Base-by-base conservation (phyloP, 2,113 vertebrate genomes). In the Lipophrys pholis region DNA sequence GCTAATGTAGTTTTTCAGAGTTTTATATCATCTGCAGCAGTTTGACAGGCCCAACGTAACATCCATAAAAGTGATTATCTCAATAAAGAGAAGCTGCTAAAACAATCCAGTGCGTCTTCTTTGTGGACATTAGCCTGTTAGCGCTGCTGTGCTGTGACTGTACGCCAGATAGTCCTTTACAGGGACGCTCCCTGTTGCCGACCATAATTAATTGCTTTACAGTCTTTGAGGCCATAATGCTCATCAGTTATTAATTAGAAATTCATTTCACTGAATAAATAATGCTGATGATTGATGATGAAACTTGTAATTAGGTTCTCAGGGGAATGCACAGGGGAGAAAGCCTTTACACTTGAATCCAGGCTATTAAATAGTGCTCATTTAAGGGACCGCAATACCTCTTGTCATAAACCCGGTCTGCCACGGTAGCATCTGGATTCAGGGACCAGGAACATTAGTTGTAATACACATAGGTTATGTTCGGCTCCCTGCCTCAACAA, bases 231-330 rank as follows among this genome's bases (percentile, higher is more conserved):
- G 96, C 96, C 96, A 97, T 96, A 97, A 98, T 96, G 96, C 95
- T 97, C 96, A 99, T 99, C 96, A 98, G 98, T 98, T 99, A 99
- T 99, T 99, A 99, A 99, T 98, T 98, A 98, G 96, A 96, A 98
- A 97, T 98, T 97, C 95, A 95, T 97, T 97, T 97, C 94, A 92
- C 95, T 97, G 96, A 97, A 98, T 98, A 99, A 99, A 99, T 98
- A 99, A 96, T 96, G 94, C 95, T 97, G 94, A 96, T 97, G 97
- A 99, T 99, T 97, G 96, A 99, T 99, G 97, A 96, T 96, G 93
- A 95, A 96, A 96, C 94, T 97, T 96, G 94, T 97, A 98, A 98
- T 98, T 98, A 96, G 96, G 94, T 95, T 95, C 95, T 95, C 87
- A 93, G 93, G 94, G 94, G 92, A 89, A 93, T 93, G 84, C 97